Percentiles rank a stretch among this genome's conserved stretches.
Evolutionary conservation across 2,888 invertebrate species (phyloP).

Genomic region (Xiphydria camelus): DNA sequence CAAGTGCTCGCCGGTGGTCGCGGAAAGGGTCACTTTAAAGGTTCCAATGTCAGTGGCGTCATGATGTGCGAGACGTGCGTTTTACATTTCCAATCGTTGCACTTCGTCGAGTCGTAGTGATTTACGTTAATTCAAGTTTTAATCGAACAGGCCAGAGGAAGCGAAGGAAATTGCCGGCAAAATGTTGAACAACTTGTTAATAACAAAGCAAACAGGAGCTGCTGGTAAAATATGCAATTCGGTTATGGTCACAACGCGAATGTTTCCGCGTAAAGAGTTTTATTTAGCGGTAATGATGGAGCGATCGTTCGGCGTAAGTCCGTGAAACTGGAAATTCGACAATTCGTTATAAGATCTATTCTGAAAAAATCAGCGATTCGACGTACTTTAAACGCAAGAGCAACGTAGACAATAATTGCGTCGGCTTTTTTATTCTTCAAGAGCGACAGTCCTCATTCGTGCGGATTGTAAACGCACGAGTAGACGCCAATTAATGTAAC

Average conservation of each 20-base stretch:
- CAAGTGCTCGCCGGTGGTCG: conserved; percentile 91
- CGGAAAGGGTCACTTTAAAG: conserved; percentile 87
- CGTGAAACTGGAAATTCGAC: too few relatives aligned
- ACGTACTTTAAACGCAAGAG: too few relatives aligned
- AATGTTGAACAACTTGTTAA: conserved; percentile 87
- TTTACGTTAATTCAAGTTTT: too few relatives aligned
- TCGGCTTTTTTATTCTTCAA: too few relatives aligned
- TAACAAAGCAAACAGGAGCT: conserved; percentile 93
- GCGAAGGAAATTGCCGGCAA: conserved; percentile 76
- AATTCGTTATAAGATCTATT: too few relatives aligned
- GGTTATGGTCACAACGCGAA: conserved; percentile 93
- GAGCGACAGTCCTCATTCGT: too few relatives aligned
- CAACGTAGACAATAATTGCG: too few relatives aligned
- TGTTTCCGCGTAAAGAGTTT: conserved; percentile 92
- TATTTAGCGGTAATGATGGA: conserved; percentile 98
- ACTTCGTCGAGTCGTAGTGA: neutral
- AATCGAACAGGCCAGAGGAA: conserved; percentile 76
- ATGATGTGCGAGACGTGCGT: conserved; percentile 80
- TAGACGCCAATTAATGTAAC: too few relatives aligned
- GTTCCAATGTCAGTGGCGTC: conserved; percentile 91
- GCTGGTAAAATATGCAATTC: conserved; percentile 86
- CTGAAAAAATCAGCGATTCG: too few relatives aligned
- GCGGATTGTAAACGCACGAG: too few relatives aligned
- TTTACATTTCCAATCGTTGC: neutral
- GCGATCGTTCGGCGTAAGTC: conserved; percentile 80